Conservation (phyloP, 2,888 invertebrate species). For the Eupithecia tripunctaria region DNA sequence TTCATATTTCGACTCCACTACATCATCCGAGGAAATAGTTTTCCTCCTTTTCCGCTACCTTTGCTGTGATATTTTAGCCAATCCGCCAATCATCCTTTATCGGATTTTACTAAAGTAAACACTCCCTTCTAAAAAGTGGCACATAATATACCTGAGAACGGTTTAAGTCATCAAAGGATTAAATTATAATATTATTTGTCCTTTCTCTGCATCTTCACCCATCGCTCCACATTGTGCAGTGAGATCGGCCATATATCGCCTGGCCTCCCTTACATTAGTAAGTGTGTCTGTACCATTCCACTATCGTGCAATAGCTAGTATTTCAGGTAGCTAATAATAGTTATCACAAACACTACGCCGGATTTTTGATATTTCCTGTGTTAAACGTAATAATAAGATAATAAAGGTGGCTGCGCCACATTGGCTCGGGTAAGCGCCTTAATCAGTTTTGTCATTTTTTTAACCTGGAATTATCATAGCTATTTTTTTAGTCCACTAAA, state of each 20-base stretch:
- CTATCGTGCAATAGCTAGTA: no score
- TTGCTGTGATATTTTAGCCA: constrained; percentile 4
- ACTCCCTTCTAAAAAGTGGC: not conserved
- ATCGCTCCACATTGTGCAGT: not conserved
- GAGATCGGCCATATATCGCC: not conserved
- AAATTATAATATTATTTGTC: not conserved
- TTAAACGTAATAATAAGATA: no score
- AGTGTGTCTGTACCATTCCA: not conserved
- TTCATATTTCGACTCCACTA: not conserved
- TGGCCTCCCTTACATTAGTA: not conserved
- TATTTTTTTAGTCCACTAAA: not conserved
- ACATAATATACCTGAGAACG: not conserved
- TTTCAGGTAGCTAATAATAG: no score
- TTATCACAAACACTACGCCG: no score
- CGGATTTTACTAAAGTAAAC: not conserved
- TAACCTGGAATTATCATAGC: not conserved
- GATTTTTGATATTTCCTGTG: no score
- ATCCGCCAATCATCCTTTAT: not conserved
- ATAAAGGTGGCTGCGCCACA: no score
- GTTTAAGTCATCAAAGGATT: not conserved
- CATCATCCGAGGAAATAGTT: not conserved
- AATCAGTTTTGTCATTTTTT: not conserved
- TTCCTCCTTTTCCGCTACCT: not conserved
- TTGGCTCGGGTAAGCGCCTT: no score
- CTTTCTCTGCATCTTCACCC: not conserved